Evolutionary conservation across 2,888 invertebrate genomes (phyloP).

Genomic region (Panopea generosa): DNA sequence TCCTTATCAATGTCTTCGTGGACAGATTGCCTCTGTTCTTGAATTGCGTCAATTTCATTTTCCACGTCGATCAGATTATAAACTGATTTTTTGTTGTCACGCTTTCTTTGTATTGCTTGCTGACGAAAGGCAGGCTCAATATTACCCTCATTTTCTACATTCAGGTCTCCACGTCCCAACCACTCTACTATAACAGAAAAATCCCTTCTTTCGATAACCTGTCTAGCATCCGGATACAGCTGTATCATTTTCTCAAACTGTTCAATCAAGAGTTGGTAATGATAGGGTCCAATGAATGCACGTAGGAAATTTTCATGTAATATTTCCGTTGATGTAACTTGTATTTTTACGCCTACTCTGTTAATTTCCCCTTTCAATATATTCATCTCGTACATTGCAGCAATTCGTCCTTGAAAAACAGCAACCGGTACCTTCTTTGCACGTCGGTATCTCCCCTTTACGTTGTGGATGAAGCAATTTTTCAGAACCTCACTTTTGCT

Average conservation of each 20-base stretch:
- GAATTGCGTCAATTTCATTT: conserved; percentile 64
- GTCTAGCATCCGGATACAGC: conserved; percentile 67
- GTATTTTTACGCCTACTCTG: conserved; percentile 61
- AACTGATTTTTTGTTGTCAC: conserved; percentile 58
- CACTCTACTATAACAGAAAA: conserved; percentile 52
- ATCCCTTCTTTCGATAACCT: conserved; percentile 27
- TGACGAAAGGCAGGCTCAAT: conserved; percentile 16
- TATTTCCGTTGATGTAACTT: conserved; percentile 68
- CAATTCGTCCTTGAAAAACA: conserved; percentile 46
- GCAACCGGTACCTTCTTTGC: conserved; percentile 45
- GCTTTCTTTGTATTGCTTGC: conserved; percentile 17
- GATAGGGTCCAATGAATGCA: conserved; percentile 40
- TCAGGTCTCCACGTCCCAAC: conserved; percentile 67
- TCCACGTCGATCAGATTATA: conserved; percentile 65
- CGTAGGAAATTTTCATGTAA: conserved; percentile 71
- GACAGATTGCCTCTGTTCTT: conserved; percentile 44
- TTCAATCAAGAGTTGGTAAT: conserved; percentile 26
- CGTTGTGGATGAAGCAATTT: conserved; percentile 54
- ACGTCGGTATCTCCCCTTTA: conserved; percentile 50
- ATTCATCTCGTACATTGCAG: conserved; percentile 63
- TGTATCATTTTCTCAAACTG: neutral
- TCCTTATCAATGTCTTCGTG: conserved; percentile 64
- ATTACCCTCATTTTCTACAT: conserved; percentile 48
- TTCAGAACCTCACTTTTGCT: conserved; percentile 76
- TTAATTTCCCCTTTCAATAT: conserved; percentile 62